A percentile compares a stretch with the other conserved stretches of the same genome.
Evolutionary conservation across 2,797 vertebrate species (phyloP).

Genomic region (Hippocampus kuda): DNA sequence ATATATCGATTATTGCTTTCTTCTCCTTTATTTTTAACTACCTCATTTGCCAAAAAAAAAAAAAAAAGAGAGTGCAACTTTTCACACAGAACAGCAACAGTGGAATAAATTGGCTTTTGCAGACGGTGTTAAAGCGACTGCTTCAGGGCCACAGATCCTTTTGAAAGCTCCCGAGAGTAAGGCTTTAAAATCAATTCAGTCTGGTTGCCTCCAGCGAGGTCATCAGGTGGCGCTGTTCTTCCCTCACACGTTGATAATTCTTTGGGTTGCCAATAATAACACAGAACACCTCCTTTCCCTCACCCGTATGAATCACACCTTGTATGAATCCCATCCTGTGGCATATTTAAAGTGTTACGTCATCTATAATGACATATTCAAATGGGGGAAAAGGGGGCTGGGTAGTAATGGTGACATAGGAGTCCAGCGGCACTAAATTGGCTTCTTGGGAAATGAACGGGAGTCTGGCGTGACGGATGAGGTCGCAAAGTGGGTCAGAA

Average conservation of each 20-base stretch:
- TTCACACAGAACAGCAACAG: background rate
- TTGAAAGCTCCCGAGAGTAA: constrained; percentile 2
- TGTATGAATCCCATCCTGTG: constrained; percentile 54
- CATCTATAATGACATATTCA: constrained; percentile 61
- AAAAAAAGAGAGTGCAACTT: background rate
- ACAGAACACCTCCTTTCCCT: constrained; percentile 35
- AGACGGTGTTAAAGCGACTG: constrained; percentile 19
- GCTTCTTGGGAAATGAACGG: constrained; percentile 54
- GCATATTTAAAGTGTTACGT: constrained; percentile 56
- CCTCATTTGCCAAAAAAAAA: no score
- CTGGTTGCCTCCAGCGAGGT: background rate
- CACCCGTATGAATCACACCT: constrained; percentile 20
- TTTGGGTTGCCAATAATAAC: constrained; percentile 36
- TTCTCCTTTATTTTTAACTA: no score
- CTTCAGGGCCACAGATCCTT: constrained; percentile 43
- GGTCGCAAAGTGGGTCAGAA: constrained; percentile 63
- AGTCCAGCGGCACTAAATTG: constrained; percentile 49
- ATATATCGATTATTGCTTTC: no score
- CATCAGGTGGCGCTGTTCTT: background rate
- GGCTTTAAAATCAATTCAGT: constrained; percentile 6
- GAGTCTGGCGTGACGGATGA: constrained; percentile 52
- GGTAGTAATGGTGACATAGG: constrained; percentile 62
- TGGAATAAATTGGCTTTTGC: background rate
- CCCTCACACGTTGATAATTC: constrained; percentile 31
- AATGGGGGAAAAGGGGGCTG: constrained; percentile 49